A percentile compares a stretch with the other conserved stretches of the same genome.
Conservation (phyloP, 2,797 vertebrate genomes). For the Phrynocephalus vlangalii region DNA sequence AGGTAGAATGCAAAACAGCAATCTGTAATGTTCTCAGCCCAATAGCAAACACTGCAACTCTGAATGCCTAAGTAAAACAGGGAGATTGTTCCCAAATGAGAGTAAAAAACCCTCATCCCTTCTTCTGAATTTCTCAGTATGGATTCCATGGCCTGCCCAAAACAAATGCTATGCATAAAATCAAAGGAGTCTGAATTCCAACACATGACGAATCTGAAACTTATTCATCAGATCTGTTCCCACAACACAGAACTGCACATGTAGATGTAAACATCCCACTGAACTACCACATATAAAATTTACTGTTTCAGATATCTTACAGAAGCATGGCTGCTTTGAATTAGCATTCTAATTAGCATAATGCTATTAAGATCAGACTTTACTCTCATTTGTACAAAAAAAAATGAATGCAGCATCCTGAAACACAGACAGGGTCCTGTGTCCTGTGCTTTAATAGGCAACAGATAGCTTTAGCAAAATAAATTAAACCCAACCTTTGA, state of each 20-base stretch:
- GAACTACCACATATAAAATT: neutral
- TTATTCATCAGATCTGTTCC: constrained; percentile 13
- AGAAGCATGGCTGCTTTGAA: neutral
- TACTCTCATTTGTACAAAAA: neutral
- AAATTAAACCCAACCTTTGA: neutral
- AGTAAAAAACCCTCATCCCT: accelerated
- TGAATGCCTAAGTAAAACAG: neutral
- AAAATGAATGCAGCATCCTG: neutral
- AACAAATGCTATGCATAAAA: neutral
- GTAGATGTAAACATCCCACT: neutral
- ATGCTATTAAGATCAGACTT: neutral
- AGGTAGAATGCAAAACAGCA: neutral
- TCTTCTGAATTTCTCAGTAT: neutral
- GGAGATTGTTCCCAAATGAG: neutral
- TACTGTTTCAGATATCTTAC: neutral
- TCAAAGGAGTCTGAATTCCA: neutral
- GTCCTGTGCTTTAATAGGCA: neutral
- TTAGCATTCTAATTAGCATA: constrained; percentile 2
- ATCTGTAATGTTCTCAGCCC: neutral
- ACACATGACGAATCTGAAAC: neutral
- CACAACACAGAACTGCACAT: neutral
- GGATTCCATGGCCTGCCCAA: neutral
- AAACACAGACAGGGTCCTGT: neutral
- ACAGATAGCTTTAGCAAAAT: neutral
- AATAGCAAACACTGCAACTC: neutral